Evolutionary conservation across 2,888 invertebrate species (phyloP), one percentile per base, ranked within the genome.

Genomic region (Rhagium mordax): DNA sequence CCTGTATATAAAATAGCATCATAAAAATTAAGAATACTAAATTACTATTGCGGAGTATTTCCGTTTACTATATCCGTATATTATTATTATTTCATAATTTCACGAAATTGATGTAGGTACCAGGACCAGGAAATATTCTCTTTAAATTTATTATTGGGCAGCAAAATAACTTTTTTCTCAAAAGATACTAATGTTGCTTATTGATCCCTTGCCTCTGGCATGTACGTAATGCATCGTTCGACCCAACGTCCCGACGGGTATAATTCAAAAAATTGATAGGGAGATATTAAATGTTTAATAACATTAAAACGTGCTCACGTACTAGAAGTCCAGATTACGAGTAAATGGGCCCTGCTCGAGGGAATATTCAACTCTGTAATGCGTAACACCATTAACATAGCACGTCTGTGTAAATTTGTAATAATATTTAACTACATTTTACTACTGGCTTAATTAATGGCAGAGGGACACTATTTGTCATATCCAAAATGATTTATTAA

Each of bases 391-490:
- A 49, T 64, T 64, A 64, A 21, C 29, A 7, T 18, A 64, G 64
- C 64, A 49, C 64, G 64, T 49, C 64, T 51, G 15, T 47, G 24
- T 64, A 49, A 16, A 64, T 24, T 27, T 18, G 10, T 49, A 64
- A 64, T 64, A 29, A 64, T 51, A 51, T 64, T 64, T 49, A 49
- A 61, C 47, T 61, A 47, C n/a, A 20, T 21, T 48, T 24, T 47
- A 16, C 15, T n/a, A 20, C 7, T 49, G 51, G 29, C 20, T 62
- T 47, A 62, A 41, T 41, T 41, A 41, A 41, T 41, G 41, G 5
- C 41, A 41, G 41, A 13, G 33, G 3, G 3, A 8, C 41, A 3
- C 41, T n/a, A n/a, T 41, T 13, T n/a, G n/a, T 41, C 3, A 41
- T 13, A 13, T 41, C n/a, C 41, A n/a, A 13, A 15, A n/a, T 41